Evolutionary conservation across 2,888 invertebrate species (phyloP).

Genomic region (Drosophila flavopinicola): DNA sequence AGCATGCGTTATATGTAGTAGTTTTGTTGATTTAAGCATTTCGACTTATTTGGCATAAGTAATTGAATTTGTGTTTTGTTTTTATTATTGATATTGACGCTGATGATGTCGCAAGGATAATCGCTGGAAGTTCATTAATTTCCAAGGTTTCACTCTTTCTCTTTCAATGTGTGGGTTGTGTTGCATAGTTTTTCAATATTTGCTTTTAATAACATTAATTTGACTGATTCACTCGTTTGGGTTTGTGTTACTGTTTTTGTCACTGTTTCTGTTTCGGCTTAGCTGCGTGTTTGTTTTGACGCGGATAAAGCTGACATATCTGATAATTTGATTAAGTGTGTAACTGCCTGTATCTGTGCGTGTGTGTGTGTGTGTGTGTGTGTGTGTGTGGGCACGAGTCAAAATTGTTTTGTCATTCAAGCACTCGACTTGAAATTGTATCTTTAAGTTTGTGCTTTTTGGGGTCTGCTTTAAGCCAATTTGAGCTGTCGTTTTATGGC

Average conservation of each 20-base stretch:
- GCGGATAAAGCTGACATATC: conserved; percentile 69
- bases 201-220: conserved; percentile 79
- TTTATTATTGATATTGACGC: conserved; percentile 56
- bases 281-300: conserved; percentile 73
- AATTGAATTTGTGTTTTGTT: conserved; percentile 76
- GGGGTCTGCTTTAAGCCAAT: conserved; percentile 62
- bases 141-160: conserved; percentile 44
- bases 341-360: conserved; percentile 14
- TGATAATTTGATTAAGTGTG: conserved; percentile 76
- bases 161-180: conserved; percentile 32
- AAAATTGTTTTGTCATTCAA: conserved; percentile 67
- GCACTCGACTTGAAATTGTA: conserved; percentile 36
- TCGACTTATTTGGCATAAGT: conserved; percentile 81
- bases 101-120: conserved; percentile 72
- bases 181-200: conserved; percentile 58
- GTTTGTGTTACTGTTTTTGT: conserved; percentile 17
- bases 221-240: conserved; percentile 61
- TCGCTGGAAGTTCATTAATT: conserved; percentile 74
- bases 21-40: conserved; percentile 71
- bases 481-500: conserved; percentile 64
- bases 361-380: conserved; percentile 16
- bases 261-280: conserved; percentile 47
- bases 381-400: conserved; percentile 45
- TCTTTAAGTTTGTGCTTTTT: conserved; percentile 48
- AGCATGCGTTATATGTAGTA: conserved; percentile 27